Conservation (phyloP, 2,888 invertebrate genomes). For the Trichacis sp. region DNA sequence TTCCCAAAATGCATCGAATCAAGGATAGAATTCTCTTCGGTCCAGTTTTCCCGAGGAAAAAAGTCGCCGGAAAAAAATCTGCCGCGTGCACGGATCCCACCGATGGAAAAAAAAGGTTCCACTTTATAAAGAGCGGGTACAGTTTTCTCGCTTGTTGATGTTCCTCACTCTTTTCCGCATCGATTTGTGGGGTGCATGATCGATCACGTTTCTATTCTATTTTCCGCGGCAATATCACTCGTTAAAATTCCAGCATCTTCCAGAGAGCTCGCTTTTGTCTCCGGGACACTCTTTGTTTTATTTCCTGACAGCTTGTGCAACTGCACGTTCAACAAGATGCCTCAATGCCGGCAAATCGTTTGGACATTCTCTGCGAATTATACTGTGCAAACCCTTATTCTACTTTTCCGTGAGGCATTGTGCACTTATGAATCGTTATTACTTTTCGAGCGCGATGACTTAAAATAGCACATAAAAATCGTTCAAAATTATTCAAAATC, state of each 20-base stretch:
- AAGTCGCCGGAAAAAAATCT: too few species aligned
- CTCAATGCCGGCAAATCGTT: neutral
- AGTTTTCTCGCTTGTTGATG: neutral
- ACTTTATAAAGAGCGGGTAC: neutral
- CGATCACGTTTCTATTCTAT: neutral
- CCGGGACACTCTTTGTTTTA: neutral
- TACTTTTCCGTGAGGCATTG: neutral
- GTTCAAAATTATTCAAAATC: too few species aligned
- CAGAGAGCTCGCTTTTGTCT: neutral
- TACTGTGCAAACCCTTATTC: neutral
- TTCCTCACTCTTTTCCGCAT: neutral
- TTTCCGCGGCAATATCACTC: slow-evolving; percentile 1
- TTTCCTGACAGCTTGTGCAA: neutral
- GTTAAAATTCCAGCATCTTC: neutral
- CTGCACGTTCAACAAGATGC: slow-evolving; percentile 1
- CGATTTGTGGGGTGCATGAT: too few species aligned
- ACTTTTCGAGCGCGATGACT: neutral
- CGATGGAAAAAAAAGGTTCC: too few species aligned
- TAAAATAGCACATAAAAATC: too few species aligned
- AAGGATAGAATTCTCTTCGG: neutral
- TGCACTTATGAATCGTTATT: neutral
- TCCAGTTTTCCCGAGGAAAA: neutral
- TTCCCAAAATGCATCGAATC: neutral
- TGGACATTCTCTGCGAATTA: neutral
- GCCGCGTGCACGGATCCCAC: too few species aligned